A percentile compares a stretch with the other conserved stretches of the same genome.
phyloP scores from a whole-genome alignment of 2,797 vertebrate species.

The Leptoclinus maculatus region DNA sequence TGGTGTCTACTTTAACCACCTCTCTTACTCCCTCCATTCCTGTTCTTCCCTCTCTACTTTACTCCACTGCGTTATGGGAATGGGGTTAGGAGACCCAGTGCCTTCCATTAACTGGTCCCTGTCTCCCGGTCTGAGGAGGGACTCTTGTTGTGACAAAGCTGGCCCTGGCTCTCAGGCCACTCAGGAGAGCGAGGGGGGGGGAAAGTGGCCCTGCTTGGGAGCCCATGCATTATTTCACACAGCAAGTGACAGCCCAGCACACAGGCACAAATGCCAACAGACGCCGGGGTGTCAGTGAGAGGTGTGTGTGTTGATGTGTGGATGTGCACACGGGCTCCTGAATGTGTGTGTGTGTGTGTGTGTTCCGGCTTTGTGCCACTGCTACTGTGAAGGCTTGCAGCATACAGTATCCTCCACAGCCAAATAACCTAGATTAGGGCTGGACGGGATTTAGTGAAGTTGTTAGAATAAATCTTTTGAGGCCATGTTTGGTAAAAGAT shows the following conservation, averaged over 20 bases:
- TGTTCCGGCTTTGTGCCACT: conserved; percentile 26
- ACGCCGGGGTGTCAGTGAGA: conserved; percentile 62
- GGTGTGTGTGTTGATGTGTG: conserved; percentile 33
- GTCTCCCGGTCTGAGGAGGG: conserved; percentile 35
- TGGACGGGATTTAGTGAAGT: conserved; percentile 28
- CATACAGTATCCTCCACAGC: conserved; percentile 15
- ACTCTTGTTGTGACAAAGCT: conserved; percentile 60
- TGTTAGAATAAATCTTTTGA: conserved; percentile 22
- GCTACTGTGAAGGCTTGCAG: conserved; percentile 24
- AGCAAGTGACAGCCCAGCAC: conserved; percentile 72
- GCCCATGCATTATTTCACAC: conserved; percentile 84
- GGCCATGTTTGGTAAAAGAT: conserved; percentile 19
- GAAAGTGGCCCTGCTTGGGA: conserved; percentile 63
- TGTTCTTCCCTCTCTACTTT: conserved; percentile 1
- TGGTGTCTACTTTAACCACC: conserved; percentile 52
- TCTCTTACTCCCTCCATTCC: conserved; percentile 2
- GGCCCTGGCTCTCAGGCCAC: conserved; percentile 56
- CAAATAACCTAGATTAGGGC: conserved; percentile 47
- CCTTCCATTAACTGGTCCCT: conserved; percentile 64
- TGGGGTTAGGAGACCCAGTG: conserved; percentile 33
- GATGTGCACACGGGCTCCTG: background rate
- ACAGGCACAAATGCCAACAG: conserved; percentile 68
- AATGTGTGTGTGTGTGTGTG: conserved; percentile 3
- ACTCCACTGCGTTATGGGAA: conserved; percentile 20
- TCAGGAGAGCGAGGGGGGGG: conserved; percentile 50